Conservation (phyloP, 2,113 vertebrate species). For the Mirza zaza region DNA sequence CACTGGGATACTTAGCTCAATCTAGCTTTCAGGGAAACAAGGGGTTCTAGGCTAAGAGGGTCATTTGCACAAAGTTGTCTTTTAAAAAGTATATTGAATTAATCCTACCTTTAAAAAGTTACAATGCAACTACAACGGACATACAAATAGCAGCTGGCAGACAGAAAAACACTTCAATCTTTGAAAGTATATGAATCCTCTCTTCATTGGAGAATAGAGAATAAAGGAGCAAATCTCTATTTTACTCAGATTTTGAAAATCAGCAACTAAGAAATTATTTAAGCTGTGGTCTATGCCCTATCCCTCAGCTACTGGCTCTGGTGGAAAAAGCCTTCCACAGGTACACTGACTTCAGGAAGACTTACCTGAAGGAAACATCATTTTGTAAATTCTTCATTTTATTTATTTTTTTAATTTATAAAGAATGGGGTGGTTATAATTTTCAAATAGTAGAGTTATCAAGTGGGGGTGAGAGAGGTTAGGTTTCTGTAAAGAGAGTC, state of each 20-base stretch:
- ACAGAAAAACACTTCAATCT: not conserved
- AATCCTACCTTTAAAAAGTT: not conserved
- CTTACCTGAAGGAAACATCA: not conserved
- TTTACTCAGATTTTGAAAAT: not conserved
- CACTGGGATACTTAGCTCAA: not conserved
- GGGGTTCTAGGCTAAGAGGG: not conserved
- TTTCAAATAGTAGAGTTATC: not conserved
- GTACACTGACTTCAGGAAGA: not conserved
- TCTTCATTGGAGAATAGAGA: not conserved
- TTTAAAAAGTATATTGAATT: not conserved
- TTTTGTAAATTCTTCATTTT: not conserved
- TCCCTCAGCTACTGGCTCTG: not conserved
- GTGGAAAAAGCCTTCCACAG: not conserved
- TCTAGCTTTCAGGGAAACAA: not conserved
- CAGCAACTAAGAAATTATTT: not conserved
- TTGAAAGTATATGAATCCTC: not conserved
- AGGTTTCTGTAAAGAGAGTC: not conserved
- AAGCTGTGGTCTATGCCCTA: not conserved
- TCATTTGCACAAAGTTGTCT: not conserved
- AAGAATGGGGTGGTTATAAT: not conserved
- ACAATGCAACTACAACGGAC: not conserved
- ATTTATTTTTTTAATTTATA: not conserved
- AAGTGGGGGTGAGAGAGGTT: not conserved
- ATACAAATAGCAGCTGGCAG: not conserved
- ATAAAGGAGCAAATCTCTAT: not conserved